A percentile compares a stretch with the other conserved stretches of the same genome.
Evolutionary conservation across 2,797 vertebrate species (phyloP).

Genomic region (Bryconaethiops microstoma): DNA sequence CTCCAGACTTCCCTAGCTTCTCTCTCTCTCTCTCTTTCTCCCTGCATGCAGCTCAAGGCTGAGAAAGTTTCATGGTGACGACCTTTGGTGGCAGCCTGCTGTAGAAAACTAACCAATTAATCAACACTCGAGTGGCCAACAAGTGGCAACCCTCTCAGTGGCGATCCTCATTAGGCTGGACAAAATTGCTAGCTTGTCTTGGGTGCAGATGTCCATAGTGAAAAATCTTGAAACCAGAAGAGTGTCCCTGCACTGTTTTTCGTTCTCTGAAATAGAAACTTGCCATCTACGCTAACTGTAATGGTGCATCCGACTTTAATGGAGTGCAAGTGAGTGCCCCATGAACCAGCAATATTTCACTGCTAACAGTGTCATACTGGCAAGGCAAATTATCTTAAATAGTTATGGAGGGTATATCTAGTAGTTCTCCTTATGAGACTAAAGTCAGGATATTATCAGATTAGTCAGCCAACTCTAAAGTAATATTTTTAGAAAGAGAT

Average conservation of each 20-base stretch:
- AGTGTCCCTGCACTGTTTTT: slow-evolving; percentile 13
- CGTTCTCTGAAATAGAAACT: slow-evolving; percentile 7
- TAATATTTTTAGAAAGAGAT: not conserved
- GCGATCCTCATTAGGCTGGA: slow-evolving; percentile 22
- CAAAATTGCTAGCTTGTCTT: not conserved
- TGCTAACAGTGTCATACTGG: not conserved
- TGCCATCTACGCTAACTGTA: slow-evolving; percentile 5
- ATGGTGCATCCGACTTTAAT: slow-evolving; percentile 37
- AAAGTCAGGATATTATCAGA: not conserved
- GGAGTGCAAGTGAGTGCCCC: slow-evolving; percentile 7
- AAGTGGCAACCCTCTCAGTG: not conserved
- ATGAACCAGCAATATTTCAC: slow-evolving; percentile 28
- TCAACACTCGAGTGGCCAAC: slow-evolving; percentile 15
- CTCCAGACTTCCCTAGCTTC: not conserved
- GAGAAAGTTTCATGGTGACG: slow-evolving; percentile 10
- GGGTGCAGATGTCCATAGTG: not conserved
- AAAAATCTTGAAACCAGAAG: not conserved
- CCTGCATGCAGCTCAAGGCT: slow-evolving; percentile 4
- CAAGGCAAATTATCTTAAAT: not conserved
- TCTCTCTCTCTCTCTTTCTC: not conserved
- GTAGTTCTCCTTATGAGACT: not conserved
- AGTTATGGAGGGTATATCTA: not conserved
- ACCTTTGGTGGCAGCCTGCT: not conserved
- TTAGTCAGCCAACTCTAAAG: not conserved
- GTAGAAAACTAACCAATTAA: slow-evolving; percentile 28